Evolutionary conservation across 2,888 invertebrate genomes (phyloP).

Genomic region (Shargacucullia verbasci): DNA sequence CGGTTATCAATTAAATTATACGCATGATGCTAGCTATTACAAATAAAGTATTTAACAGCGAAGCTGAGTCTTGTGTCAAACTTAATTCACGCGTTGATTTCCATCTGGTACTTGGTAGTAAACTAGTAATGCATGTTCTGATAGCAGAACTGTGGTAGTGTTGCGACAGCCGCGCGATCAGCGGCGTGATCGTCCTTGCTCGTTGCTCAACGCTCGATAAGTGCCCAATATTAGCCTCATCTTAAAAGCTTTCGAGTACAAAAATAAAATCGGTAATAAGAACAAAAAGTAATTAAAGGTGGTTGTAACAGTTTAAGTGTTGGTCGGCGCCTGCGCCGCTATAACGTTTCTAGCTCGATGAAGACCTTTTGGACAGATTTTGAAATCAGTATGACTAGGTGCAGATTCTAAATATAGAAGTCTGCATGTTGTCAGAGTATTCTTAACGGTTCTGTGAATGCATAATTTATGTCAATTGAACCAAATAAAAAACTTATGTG

Average conservation of each 20-base stretch:
- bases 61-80: constrained; percentile 29
- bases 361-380: constrained; percentile 76
- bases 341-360: constrained; percentile 62
- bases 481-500: no score
- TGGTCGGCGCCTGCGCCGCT: constrained; percentile 50
- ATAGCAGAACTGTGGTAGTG: constrained; percentile 43
- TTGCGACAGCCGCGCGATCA: constrained; percentile 65
- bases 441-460: background rate
- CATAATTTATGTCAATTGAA: background rate
- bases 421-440: constrained; percentile 8
- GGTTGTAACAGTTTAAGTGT: constrained; percentile 72
- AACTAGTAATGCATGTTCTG: constrained; percentile 40
- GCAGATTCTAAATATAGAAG: constrained; percentile 23
- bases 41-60: constrained; percentile 9
- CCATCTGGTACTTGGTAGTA: constrained; percentile 12
- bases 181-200: constrained; percentile 78
- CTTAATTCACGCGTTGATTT: constrained; percentile 11
- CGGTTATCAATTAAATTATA: no score
- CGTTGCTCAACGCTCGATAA: constrained; percentile 80
- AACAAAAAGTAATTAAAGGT: constrained; percentile 79
- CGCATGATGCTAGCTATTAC: background rate
- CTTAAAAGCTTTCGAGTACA: constrained; percentile 80
- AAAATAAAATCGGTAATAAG: constrained; percentile 69
- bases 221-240: constrained; percentile 75
- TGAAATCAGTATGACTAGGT: constrained; percentile 63